Evolutionary conservation across 1,140 invertebrate species (phyloP), one percentile per base, ranked within the genome.

Genomic region (Grapholita molesta): DNA sequence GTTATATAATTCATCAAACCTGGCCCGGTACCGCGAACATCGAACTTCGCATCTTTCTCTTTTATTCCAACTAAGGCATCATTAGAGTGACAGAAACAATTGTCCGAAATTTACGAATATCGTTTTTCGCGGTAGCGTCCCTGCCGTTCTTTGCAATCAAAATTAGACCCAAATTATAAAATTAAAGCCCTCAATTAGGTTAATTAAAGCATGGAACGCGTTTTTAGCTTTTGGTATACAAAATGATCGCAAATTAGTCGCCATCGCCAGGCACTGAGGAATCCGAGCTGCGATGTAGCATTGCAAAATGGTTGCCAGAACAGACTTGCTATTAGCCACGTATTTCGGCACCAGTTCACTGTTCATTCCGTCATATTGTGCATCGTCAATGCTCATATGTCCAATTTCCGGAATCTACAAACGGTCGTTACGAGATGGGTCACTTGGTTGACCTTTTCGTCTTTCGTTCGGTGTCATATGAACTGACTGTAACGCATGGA

Each of bases 91-190:
- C n/a, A n/a, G n/a, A n/a, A n/a, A n/a, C n/a, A n/a, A n/a, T n/a
- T n/a, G n/a, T n/a, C n/a, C n/a, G n/a, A n/a, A n/a, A n/a, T n/a
- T n/a, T n/a, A n/a, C n/a, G n/a, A n/a, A n/a, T n/a, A n/a, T n/a
- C n/a, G n/a, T n/a, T n/a, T n/a, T 30, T 30, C 7, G 28, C 7
- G 3, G 3, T 4, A 3, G 7, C 3, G 28, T 30, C 28, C 28
- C 28, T 30, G 7, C 3, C 15, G n/a, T 21, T 48, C 42, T 21
- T 48, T 0, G 3, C 18, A 8, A n/a, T 74, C 48, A 66, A 75
- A 80, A 78, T 78, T 75, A 78, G 68, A 66, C 64, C 35, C 55
- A 64, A 75, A 70, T 82, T 77, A 77, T 73, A 72, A 74, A 81
- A 83, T 80, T 76, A 77, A 57, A 15, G 38, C 25, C 55, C 67